A percentile compares a stretch with the other conserved stretches of the same genome.
Evolutionary conservation across 1,140 invertebrate species (phyloP).

Genomic region (Calliphora vicina): DNA sequence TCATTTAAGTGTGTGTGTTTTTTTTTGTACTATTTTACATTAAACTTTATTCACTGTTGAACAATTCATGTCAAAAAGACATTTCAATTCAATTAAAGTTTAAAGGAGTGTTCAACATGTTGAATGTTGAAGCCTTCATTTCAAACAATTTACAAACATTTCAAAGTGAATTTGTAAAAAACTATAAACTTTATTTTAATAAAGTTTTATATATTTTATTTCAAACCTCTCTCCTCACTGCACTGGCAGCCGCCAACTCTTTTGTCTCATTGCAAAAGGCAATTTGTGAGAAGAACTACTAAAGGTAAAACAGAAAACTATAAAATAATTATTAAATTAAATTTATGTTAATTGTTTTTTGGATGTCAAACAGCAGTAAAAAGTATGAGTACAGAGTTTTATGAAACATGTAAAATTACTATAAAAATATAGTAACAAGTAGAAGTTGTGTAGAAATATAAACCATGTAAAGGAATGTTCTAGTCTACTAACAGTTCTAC

Average conservation of each 20-base stretch:
- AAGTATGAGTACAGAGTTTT: not conserved
- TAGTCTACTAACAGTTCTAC: too few relatives aligned
- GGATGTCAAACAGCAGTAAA: not conserved
- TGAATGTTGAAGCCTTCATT: not conserved
- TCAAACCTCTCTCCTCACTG: not conserved
- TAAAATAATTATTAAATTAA: not conserved
- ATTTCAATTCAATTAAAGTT: slow-evolving; percentile 32
- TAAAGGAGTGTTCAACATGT: slow-evolving; percentile 18
- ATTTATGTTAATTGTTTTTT: not conserved
- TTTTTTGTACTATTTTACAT: not conserved
- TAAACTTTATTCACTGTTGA: not conserved
- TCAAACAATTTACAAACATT: not conserved
- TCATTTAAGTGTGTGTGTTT: not conserved
- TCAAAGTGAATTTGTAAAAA: not conserved
- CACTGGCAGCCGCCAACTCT: too few relatives aligned
- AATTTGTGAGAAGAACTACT: not conserved
- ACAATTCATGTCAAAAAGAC: slow-evolving; percentile 27
- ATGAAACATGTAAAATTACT: not conserved
- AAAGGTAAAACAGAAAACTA: not conserved
- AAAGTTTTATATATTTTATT: not conserved
- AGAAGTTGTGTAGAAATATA: too few relatives aligned
- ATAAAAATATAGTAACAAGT: too few relatives aligned
- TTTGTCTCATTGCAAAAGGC: not conserved
- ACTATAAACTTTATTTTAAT: not conserved
- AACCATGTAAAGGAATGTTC: too few relatives aligned